Conservation (phyloP, 2,797 vertebrate species). For the Myotis myotis region DNA sequence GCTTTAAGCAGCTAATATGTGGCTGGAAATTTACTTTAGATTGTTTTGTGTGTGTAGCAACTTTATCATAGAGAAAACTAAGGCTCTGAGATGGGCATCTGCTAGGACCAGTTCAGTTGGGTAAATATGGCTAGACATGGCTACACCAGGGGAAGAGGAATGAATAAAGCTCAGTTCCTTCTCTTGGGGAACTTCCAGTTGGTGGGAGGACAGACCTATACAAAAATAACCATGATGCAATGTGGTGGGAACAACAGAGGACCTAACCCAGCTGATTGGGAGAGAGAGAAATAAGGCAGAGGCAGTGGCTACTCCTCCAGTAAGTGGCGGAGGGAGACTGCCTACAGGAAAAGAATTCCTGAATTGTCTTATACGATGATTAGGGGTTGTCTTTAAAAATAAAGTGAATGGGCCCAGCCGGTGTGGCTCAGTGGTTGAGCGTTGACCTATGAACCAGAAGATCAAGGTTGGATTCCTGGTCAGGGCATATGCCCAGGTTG, state of each 20-base stretch:
- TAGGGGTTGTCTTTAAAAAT: not conserved
- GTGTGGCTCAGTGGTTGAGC: too few relatives aligned
- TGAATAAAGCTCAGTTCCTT: not conserved
- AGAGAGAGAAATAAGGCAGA: not conserved
- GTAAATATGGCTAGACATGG: not conserved
- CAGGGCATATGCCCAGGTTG: too few relatives aligned
- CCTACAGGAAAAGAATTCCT: not conserved
- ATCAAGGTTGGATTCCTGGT: too few relatives aligned
- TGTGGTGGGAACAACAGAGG: not conserved
- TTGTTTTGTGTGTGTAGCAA: not conserved
- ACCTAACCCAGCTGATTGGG: rapidly evolving
- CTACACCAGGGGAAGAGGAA: not conserved
- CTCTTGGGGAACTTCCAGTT: not conserved
- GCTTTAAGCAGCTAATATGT: not conserved
- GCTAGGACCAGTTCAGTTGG: not conserved
- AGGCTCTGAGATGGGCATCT: not conserved
- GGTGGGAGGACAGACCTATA: not conserved
- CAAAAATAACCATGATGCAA: not conserved
- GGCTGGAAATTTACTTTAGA: not conserved
- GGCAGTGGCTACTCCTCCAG: not conserved
- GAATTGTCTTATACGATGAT: not conserved
- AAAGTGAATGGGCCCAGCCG: not conserved
- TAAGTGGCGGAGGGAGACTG: not conserved
- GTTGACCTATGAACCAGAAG: too few relatives aligned
- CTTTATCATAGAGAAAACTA: not conserved